A percentile compares a stretch with the other conserved stretches of the same genome.
Evolutionary conservation across 1,140 invertebrate species (phyloP).

Genomic region (Lamellibrachia luymesi): DNA sequence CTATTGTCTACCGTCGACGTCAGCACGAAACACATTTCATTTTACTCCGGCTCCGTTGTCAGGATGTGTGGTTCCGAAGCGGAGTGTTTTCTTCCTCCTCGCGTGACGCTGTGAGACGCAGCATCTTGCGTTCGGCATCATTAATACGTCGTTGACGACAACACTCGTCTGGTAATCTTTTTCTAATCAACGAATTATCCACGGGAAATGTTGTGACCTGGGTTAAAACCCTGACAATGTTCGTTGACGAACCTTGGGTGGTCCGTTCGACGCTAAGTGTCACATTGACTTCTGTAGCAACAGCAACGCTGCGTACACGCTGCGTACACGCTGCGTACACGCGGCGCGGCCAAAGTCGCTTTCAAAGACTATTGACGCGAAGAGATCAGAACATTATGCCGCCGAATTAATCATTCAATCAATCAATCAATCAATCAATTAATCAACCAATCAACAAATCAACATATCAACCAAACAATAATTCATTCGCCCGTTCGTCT

Average conservation of each 20-base stretch:
- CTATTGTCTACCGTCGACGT: neutral
- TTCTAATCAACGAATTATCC: neutral
- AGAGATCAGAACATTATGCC: neutral
- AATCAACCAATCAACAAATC: neutral
- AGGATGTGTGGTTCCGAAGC: neutral
- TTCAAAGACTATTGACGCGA: neutral
- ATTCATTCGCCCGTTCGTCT: too few relatives aligned
- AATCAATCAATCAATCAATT: neutral
- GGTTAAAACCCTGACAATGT: neutral
- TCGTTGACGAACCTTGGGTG: neutral
- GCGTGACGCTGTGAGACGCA: neutral
- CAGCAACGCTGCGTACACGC: neutral
- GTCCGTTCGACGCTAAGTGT: neutral
- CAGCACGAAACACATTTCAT: neutral
- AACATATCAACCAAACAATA: neutral
- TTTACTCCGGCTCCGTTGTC: neutral
- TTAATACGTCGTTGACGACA: neutral
- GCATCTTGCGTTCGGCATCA: neutral
- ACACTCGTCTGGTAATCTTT: neutral
- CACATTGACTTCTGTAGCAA: neutral
- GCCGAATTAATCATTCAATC: too few relatives aligned
- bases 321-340: neutral
- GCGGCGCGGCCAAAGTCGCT: neutral
- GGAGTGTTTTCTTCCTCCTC: neutral
- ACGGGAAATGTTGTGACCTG: neutral